Evolutionary conservation across 2,797 vertebrate species (phyloP), one percentile per base, ranked within the genome.

Genomic region (Cyprinodon diabolis): DNA sequence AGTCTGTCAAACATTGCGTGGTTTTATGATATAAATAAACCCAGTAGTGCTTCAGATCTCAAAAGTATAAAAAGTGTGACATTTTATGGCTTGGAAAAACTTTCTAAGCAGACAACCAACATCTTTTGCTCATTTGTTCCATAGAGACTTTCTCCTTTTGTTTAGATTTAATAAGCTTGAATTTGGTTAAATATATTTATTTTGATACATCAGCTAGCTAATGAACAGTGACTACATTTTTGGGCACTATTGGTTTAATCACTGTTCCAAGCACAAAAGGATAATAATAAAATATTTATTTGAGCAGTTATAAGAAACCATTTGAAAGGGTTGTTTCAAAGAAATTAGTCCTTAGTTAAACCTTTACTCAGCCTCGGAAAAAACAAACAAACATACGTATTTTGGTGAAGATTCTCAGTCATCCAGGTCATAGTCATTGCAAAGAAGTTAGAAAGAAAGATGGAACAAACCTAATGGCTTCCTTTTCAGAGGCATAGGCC

Each of bases 351-450:
- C 17, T 43, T 56, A 45, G 40, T 56, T 25, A 77, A 72, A 75
- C 30, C 58, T 74, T 35, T 70, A 76, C 65, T 43, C 19, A 43
- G 60, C 60, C 52, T 58, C 35, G n/a, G 51, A 69, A 55, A 21
- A 19, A 57, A 45, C 54, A 12, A 43, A 30, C 30, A 30, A 30
- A 30, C 30, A 30, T 30, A 30, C 30, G 30, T 30, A 30, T 30
- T 30, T 30, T 30, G 30, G 30, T 30, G 30, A 30, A 30, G 30
- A 30, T 30, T 30, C 30, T 30, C 2, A 30, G 30, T 30, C 30
- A 30, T 30, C 30, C 30, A 30, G 30, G 30, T 30, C 30, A 30
- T 30, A 30, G 30, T 30, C 30, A 30, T 30, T 30, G 30, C 30
- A 30, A 30, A 30, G 30, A 30, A 30, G 30, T 30, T 3, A 30